phyloP scores from a whole-genome alignment of 2,888 invertebrate species.

The Lasioglossum villosulum region DNA sequence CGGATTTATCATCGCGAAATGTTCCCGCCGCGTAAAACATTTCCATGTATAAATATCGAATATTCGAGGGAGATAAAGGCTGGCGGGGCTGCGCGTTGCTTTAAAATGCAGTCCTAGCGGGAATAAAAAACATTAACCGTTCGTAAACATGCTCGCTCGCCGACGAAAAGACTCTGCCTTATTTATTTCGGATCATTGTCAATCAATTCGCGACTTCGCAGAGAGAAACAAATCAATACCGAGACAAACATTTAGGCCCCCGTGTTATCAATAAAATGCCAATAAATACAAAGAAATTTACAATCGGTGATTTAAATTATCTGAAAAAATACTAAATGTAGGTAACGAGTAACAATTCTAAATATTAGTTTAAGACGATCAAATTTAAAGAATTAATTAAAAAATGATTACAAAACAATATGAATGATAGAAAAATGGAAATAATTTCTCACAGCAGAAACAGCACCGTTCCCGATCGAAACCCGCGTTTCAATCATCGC shows the following conservation, averaged over 20 bases:
- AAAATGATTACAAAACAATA: no score
- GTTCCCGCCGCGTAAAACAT: constrained; percentile 25
- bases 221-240: neutral
- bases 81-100: neutral
- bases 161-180: neutral
- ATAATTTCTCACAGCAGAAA: neutral
- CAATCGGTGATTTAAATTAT: no score
- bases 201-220: neutral
- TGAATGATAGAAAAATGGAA: no score
- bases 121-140: neutral
- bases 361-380: no score
- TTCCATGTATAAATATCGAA: constrained; percentile 38
- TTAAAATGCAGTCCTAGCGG: neutral
- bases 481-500: constrained; percentile 35
- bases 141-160: neutral
- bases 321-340: no score
- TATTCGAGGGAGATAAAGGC: constrained; percentile 35
- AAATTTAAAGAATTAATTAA: no score
- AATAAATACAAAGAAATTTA: no score
- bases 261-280: no score
- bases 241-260: neutral
- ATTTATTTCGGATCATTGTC: neutral
- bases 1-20: constrained; percentile 28
- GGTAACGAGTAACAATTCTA: no score
- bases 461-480: constrained; percentile 34